Base-by-base conservation (phyloP, 2,888 invertebrate species). In the Campopleginae sp. region DNA sequence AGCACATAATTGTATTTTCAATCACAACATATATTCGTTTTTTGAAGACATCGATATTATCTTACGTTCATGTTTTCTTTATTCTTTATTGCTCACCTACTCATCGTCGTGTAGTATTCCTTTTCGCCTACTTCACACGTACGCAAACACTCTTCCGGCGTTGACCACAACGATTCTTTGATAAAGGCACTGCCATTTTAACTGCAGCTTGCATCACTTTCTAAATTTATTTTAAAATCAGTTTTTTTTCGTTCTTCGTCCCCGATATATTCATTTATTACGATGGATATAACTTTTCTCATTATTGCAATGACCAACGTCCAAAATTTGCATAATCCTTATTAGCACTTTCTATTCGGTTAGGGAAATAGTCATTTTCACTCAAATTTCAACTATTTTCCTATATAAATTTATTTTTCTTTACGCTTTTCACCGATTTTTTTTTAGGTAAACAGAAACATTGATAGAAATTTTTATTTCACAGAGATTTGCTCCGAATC, bases 71-170 rank as follows among this genome's bases (percentile, higher is more conserved):
- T 12, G 10, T 31, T 48, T n/a, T 48, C 19, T 0, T 23, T 54
- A n/a, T n/a, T n/a, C n/a, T n/a, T n/a, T 17, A n/a, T 23, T 8
- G 23, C 42, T 48, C 10, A 72, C 80, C n/a, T n/a, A 72, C 72
- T 80, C 80, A 72, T 63, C 2, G 80, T 80, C 12, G 66, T 14
- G 44, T 74, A 74, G 58, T 74, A 80, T 27, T 74, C 80, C 10
- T 27, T 27, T 23, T 74, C 66, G 14, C 46, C 7, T 27, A 66
- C 66, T 5, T 10, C 27, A 38, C 76, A 76, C 17, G 27, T 51
- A 17, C 76, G 76, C 23, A 46, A 23, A 33, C 76, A 76, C 38
- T 76, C 76, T 42, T 76, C 76, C n/a, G 78, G 46, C 23, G 58
- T 79, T 70, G 78, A 68, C 61, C 46, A 46, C 46, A 31, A n/a